These are phyloP conservation scores for Hermatobates lingyangjiaoensis DNA, from an alignment of 1,140 invertebrate genomes.

Conservation along the genomic window DNA sequence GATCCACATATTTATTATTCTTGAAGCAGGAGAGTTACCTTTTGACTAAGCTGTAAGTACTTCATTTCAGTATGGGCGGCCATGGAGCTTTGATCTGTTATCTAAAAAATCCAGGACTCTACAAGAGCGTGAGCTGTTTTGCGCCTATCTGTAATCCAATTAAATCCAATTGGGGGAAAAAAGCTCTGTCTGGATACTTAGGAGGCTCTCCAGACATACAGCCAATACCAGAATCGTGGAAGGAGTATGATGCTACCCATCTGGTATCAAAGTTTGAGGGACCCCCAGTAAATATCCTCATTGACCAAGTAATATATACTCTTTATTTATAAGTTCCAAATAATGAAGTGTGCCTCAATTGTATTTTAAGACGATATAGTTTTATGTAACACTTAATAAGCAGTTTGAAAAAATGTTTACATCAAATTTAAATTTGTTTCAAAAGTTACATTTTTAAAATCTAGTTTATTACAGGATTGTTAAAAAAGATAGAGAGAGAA, in stretches of 20 bases:
- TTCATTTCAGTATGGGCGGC: conserved; percentile 73
- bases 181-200: conserved; percentile 74
- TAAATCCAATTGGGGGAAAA: conserved; percentile 69
- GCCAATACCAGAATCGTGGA: conserved; percentile 38
- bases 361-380: too few species aligned
- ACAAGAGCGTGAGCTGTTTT: conserved; percentile 86
- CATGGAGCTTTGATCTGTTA: conserved; percentile 87
- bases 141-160: conserved; percentile 85
- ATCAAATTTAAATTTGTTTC: too few species aligned
- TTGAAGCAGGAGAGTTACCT: neutral
- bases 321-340: too few species aligned
- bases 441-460: too few species aligned
- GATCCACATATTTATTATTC: conserved; percentile 2
- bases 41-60: conserved; percentile 5
- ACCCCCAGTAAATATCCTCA: conserved; percentile 59
- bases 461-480: too few species aligned
- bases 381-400: too few species aligned
- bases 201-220: conserved; percentile 36
- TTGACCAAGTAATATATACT: conserved; percentile 60
- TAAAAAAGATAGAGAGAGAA: too few species aligned
- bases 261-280: conserved; percentile 70
- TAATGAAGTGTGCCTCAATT: too few species aligned
- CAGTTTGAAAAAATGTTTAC: too few species aligned
- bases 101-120: conserved; percentile 79
- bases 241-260: conserved; percentile 73